phyloP scores from a whole-genome alignment of 2,797 vertebrate genomes.

The Xiphorhynchus erythropygius region DNA sequence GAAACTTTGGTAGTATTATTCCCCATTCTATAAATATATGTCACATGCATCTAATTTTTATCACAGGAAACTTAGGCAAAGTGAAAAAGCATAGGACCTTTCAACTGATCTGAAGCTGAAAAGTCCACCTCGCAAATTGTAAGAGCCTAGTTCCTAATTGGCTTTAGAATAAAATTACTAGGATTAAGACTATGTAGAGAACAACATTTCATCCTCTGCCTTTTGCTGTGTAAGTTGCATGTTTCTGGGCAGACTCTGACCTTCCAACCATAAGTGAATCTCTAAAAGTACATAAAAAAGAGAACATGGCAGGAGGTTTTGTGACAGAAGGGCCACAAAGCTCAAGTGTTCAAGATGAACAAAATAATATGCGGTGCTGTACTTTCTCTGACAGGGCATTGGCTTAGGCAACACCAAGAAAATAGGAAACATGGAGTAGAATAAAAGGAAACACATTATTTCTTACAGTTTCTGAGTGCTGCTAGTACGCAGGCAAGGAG shows the following conservation, averaged over 20 bases:
- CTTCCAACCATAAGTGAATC: not conserved
- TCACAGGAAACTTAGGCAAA: not conserved
- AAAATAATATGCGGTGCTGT: not conserved
- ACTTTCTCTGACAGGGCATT: not conserved
- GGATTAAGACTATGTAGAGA: not conserved
- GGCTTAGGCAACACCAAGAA: not conserved
- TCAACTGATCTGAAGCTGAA: not conserved
- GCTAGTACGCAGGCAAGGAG: not conserved
- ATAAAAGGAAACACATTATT: not conserved
- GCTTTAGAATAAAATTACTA: not conserved
- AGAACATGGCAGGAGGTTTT: not conserved
- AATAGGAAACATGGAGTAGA: not conserved
- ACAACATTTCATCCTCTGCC: not conserved
- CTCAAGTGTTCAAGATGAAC: not conserved
- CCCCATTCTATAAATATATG: not conserved
- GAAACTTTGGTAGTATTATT: not conserved
- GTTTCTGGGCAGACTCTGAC: not conserved
- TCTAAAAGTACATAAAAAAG: not conserved
- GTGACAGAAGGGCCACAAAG: not conserved
- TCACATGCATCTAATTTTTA: not conserved
- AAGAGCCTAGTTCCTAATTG: not conserved
- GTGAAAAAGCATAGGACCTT: not conserved
- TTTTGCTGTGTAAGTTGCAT: not conserved
- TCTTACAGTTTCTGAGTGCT: not conserved
- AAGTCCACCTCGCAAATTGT: not conserved